Conservation (phyloP, 2,113 vertebrate genomes). For the Chiloscyllium plagiosum region DNA sequence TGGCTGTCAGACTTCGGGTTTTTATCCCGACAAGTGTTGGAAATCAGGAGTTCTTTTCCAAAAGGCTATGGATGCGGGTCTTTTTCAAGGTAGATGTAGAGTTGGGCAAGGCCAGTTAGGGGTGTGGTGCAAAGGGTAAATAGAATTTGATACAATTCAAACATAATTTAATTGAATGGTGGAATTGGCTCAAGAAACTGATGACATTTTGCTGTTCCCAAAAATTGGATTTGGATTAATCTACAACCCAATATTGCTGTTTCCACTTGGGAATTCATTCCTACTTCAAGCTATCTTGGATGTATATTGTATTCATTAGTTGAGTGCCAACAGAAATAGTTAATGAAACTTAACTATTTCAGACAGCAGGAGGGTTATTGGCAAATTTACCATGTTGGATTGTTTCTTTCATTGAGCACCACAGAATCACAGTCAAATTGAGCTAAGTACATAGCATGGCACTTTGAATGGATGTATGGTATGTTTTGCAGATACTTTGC, state of each 20-base stretch:
- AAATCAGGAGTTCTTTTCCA: background rate
- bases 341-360: background rate
- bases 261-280: background rate
- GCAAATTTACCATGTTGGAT: background rate
- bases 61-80: background rate
- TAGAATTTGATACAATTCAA: background rate
- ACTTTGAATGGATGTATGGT: background rate
- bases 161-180: background rate
- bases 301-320: background rate
- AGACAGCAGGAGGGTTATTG: background rate
- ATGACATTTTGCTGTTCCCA: background rate
- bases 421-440: background rate
- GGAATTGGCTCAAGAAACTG: background rate
- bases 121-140: background rate
- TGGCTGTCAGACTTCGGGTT: background rate
- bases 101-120: background rate
- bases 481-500: background rate
- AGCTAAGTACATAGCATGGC: background rate
- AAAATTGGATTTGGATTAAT: too few relatives aligned
- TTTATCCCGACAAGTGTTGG: background rate
- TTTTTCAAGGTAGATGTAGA: background rate
- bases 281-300: background rate
- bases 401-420: background rate
- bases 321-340: background rate
- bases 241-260: background rate